phyloP scores from a whole-genome alignment of 2,888 invertebrate genomes.

The Phalera bucephala region DNA sequence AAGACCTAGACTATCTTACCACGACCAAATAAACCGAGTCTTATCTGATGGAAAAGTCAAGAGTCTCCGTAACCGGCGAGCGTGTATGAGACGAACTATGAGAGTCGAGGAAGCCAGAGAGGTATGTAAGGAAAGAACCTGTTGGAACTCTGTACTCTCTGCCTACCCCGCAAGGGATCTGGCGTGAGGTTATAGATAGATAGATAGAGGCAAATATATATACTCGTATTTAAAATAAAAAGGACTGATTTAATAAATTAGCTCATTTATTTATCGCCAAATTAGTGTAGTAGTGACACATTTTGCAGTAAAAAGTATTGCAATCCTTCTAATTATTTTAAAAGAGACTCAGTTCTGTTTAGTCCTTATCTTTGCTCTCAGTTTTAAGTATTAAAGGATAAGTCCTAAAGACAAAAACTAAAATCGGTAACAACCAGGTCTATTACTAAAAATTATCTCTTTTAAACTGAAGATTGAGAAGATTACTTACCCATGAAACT shows the following conservation, averaged over 20 bases:
- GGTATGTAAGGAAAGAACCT: too few species aligned
- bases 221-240: neutral
- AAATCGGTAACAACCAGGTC: neutral
- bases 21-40: too few species aligned
- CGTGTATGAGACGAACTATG: too few species aligned
- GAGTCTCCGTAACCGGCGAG: too few species aligned
- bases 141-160: too few species aligned
- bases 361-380: neutral
- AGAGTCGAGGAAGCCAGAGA: too few species aligned
- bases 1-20: too few species aligned
- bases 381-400: neutral
- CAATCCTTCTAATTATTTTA: neutral
- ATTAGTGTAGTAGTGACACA: neutral
- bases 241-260: neutral
- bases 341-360: neutral
- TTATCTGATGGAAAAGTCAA: too few species aligned
- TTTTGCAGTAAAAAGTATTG: neutral
- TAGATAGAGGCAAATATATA: neutral
- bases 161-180: too few species aligned
- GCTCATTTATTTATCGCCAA: neutral
- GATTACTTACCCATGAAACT: neutral
- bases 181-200: too few species aligned
- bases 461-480: neutral
- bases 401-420: neutral
- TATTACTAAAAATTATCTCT: neutral